Evolutionary conservation across 2,888 invertebrate species (phyloP), one percentile per base, ranked within the genome.

Genomic region (Parasteatoda lunata): DNA sequence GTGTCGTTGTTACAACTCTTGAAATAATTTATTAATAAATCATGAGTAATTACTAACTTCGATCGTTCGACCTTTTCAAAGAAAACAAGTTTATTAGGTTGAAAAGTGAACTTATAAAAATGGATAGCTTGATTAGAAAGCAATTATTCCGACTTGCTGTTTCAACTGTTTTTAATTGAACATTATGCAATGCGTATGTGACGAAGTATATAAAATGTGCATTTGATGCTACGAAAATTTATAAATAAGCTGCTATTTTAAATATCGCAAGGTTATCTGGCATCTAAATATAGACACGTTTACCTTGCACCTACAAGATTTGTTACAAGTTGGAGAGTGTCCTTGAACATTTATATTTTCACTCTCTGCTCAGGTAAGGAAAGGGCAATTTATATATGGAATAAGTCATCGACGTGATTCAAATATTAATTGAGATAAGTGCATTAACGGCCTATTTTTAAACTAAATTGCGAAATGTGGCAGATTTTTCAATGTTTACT

Each of bases 201-300:
- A 30, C 30, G 30, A 30, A 30, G 30, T 30, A 30, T 30, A 30
- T 30, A 30, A 30, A 30, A 30, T 30, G 30, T 30, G 30, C 30
- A 30, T 30, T 30, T 30, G 30, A 30, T 30, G 30, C 30, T 30
- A 30, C 30, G 30, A 30, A 30, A 30, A 30, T 30, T 30, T 30
- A 30, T 30, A 30, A 30, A 30, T 30, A 59, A 49, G 49, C 8
- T 80, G 49, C 84, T 85, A 80, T 80, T 80, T 79, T 79, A 79
- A 76, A 70, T 65, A 8, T 49, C 68, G 49, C 75, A 75, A 75
- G 84, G 78, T 48, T 66, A 47, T 51, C 8, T 8, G 15, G 70
- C 52, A 78, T 70, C 70, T 85, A 80, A 85, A 80, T 85, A 80
- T 80, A 80, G 76, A 80, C 85, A 70, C 65, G 85, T 70, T 85